These are phyloP conservation scores for Colletes gigas DNA, from an alignment of 1,140 invertebrate species.

Conservation along the genomic window DNA sequence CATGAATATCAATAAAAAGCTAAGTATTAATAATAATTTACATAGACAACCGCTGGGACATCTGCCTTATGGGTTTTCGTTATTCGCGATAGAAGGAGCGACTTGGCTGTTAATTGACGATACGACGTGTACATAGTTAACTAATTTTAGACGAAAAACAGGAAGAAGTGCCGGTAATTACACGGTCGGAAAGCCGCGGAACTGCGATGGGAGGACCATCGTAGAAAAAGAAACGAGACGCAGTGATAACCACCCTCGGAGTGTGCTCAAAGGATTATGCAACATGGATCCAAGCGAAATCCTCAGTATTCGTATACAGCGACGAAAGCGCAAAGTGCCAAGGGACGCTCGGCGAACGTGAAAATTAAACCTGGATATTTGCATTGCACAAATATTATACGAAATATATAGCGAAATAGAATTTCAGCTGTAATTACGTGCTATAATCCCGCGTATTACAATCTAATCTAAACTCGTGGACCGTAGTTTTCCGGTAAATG, in stretches of 20 bases:
- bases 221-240: conserved; percentile 3
- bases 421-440: not conserved
- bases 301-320: conserved; percentile 9
- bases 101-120: conserved; percentile 29
- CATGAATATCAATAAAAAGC: no score
- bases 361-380: conserved; percentile 29
- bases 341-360: not conserved
- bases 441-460: not conserved
- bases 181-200: not conserved
- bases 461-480: not conserved
- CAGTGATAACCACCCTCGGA: not conserved
- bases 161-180: conserved; percentile 16
- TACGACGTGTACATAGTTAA: conserved; percentile 2
- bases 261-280: conserved; percentile 30
- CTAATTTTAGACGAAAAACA: conserved; percentile 26
- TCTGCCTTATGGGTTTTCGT: not conserved
- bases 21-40: no score
- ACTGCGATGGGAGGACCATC: not conserved
- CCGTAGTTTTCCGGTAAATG: not conserved
- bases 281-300: conserved; percentile 6
- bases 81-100: not conserved
- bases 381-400: not conserved
- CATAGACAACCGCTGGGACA: no score
- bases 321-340: not conserved
- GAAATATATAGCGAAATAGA: not conserved